Base-by-base conservation (phyloP, 2,888 invertebrate genomes). In the Ferrisia virgata region DNA sequence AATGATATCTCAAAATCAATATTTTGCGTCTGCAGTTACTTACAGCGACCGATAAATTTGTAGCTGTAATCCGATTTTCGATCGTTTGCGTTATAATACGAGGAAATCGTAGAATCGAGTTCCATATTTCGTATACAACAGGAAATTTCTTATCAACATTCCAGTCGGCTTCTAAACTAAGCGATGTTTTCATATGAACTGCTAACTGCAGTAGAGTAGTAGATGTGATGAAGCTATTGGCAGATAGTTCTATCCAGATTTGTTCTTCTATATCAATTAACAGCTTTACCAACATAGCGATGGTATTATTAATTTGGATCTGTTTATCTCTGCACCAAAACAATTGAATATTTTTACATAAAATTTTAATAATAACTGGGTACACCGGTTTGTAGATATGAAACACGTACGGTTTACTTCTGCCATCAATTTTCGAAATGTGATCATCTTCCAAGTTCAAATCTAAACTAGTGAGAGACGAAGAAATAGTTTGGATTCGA, bases 201-300 rank as follows among this genome's bases (percentile, higher is more conserved):
- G 83, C 72, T 43, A 83, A 43, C 11, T 83, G 83, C 5, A 83
- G 43, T 13, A 83, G 33, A n/a, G 69, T 40, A 11, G 83, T 83
- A 18, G 83, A 76, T 40, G 47, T 72, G 28, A 76, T 72, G 40
- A 83, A 83, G 0, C 40, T 40, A 31, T 40, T 40, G 28, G 15
- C n/a, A 11, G 39, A 36, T 39, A 76, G 76, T 36, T 72, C 83
- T n/a, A 72, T 31, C 83, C 83, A 83, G 36, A 83, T 76, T 43
- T 83, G 83, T n/a, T 83, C 76, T 83, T 83, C 72, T 8, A 83
- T 31, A 18, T 83, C 83, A 18, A 83, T 83, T 22, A 83, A 18
- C 33, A 83, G 11, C 43, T 83, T 83, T 9, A 72, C 33, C 15
- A 83, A 15, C 15, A 82, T 18, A 22, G 69, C 82, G 8, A 80